phyloP scores from a whole-genome alignment of 2,113 vertebrate species.

The Cyanistes caeruleus region DNA sequence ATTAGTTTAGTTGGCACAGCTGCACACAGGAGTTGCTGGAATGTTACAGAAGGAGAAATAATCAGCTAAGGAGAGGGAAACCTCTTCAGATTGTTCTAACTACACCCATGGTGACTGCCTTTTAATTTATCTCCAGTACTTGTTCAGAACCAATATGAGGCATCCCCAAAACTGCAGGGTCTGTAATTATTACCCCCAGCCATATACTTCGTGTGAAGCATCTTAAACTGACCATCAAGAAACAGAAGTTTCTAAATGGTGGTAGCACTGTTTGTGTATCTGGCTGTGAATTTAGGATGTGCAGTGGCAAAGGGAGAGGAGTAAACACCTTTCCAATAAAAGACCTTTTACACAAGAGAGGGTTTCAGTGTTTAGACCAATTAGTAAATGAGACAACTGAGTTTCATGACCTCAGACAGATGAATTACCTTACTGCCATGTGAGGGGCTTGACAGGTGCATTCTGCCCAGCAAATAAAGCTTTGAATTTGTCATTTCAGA shows the following conservation, averaged over 20 bases:
- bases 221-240: neutral
- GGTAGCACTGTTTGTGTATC: neutral
- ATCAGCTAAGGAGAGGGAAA: neutral
- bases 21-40: neutral
- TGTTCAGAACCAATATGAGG: neutral
- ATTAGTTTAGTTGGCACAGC: neutral
- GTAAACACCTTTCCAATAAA: neutral
- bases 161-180: neutral
- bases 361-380: neutral
- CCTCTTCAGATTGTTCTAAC: neutral
- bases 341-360: neutral
- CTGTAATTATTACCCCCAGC: neutral
- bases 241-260: neutral
- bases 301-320: neutral
- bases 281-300: neutral
- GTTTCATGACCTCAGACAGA: neutral
- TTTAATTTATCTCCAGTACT: neutral
- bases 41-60: neutral
- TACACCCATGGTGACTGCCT: neutral
- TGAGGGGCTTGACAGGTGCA: neutral
- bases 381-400: neutral
- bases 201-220: neutral
- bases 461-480: neutral
- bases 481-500: neutral
- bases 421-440: accelerated